Evolutionary conservation across 2,888 invertebrate species (phyloP), one percentile per base, ranked within the genome.

Genomic region (Hedychridium roseum): DNA sequence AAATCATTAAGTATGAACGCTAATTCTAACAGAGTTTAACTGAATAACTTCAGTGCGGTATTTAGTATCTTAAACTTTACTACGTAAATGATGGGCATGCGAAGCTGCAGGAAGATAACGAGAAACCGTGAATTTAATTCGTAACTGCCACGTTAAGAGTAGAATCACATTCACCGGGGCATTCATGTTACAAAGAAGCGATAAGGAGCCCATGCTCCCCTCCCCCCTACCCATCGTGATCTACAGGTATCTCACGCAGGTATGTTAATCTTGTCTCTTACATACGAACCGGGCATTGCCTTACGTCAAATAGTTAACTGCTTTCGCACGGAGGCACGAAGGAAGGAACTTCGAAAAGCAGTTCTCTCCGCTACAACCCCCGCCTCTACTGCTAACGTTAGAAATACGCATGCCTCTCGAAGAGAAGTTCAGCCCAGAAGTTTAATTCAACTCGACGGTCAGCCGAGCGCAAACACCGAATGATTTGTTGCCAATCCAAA

Each of bases 401-500:
- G 54, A 57, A 64, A 66, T 69, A 66, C 66, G 62, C 60, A 50
- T 60, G 56, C 55, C 52, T 60, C n/a, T 45, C 49, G 48, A 52
- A 51, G 54, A 60, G 41, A 64, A 64, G 54, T 73, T 73, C 66
- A 64, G 55, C 56, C 60, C 46, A 15, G 64, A 71, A 75, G 71
- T 74, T 74, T 70, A 70, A 74, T 76, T 73, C 70, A 72, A 71
- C 70, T 64, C 65, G 64, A 64, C 59, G 68, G 55, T 55, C 66
- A 72, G 66, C 57, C 61, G 65, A 57, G 70, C 63, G 72, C 71
- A 60, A 73, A 71, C 64, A 57, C 59, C 63, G 68, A 71, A 72
- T 72, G 70, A 73, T 70, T 73, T 71, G 71, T 71, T 70, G 68
- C 68, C 62, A 73, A 73, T 73, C 70, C 68, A 72, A 69, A 71